A percentile compares a stretch with the other conserved stretches of the same genome.
phyloP scores from a whole-genome alignment of 2,113 vertebrate genomes.

The Morone chrysops region DNA sequence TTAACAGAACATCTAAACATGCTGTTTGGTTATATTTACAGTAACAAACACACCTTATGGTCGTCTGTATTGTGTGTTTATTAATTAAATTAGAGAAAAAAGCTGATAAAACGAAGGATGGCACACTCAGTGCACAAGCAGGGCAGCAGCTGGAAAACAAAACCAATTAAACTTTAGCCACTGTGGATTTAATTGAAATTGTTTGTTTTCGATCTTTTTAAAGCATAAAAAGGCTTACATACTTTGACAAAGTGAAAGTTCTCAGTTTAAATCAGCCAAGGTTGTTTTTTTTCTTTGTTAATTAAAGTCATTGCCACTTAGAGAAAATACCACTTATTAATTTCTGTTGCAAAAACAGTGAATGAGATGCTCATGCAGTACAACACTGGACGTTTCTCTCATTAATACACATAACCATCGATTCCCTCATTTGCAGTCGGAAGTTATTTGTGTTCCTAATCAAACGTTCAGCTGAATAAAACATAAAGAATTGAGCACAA shows the following conservation, averaged over 20 bases:
- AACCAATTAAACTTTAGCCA: not conserved
- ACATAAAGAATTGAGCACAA: slow-evolving; percentile 35
- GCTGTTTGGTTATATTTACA: slow-evolving; percentile 12
- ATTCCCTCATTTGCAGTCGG: not conserved
- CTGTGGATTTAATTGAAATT: not conserved
- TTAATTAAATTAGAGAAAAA: not conserved
- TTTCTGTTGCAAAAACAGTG: not conserved
- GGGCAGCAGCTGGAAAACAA: not conserved
- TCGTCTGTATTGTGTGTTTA: slow-evolving; percentile 13
- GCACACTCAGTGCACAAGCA: not conserved
- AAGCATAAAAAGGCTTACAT: slow-evolving; percentile 6
- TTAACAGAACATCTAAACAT: slow-evolving; percentile 27
- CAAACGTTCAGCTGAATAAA: not conserved
- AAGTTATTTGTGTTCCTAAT: slow-evolving; percentile 13
- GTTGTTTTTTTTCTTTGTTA: slow-evolving; percentile 13
- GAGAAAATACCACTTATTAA: not conserved
- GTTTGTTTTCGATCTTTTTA: slow-evolving; percentile 35
- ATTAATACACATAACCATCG: not conserved
- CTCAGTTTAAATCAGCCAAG: not conserved
- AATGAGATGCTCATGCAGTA: slow-evolving; percentile 6
- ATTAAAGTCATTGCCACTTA: slow-evolving; percentile 3
- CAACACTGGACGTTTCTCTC: slow-evolving; percentile 30
- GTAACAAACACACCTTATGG: slow-evolving; percentile 1
- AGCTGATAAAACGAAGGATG: not conserved
- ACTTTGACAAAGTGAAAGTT: slow-evolving; percentile 7